Conservation (phyloP, 2,797 vertebrate genomes). For the Serranus cabrilla region DNA sequence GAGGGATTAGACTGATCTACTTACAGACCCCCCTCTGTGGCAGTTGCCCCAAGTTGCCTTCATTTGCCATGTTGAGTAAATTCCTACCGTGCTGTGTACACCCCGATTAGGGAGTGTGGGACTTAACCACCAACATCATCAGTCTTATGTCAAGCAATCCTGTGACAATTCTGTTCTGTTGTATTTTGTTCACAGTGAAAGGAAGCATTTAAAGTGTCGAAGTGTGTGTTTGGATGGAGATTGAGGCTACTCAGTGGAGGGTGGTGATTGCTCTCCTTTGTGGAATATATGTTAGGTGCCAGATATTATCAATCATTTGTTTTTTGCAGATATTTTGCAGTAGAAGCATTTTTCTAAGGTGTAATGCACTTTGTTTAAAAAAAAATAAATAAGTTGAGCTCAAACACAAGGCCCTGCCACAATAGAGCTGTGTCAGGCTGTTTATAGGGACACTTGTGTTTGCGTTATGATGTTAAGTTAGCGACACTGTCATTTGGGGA, state of each 20-base stretch:
- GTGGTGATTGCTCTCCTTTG: conserved; percentile 5
- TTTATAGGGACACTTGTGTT: conserved; percentile 55
- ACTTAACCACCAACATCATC: conserved; percentile 77
- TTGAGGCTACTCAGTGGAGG: neutral
- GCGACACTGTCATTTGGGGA: conserved; percentile 84
- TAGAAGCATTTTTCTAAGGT: conserved; percentile 6
- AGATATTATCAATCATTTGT: neutral
- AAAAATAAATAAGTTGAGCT: conserved; percentile 4
- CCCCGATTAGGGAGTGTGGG: conserved; percentile 79
- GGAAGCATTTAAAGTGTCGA: conserved; percentile 49
- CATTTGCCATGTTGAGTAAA: conserved; percentile 83
- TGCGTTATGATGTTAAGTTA: conserved; percentile 76
- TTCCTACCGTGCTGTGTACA: conserved; percentile 82
- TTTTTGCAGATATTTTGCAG: conserved; percentile 16
- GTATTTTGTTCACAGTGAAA: conserved; percentile 64
- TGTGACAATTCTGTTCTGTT: conserved; percentile 64
- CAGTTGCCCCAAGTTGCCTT: conserved; percentile 85
- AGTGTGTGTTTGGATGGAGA: conserved; percentile 42
- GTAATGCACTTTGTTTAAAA: conserved; percentile 1
- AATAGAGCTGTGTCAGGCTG: conserved; percentile 23
- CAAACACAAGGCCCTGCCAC: conserved; percentile 25
- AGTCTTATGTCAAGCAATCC: conserved; percentile 76
- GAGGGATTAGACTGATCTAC: conserved; percentile 85
- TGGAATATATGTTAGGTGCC: neutral
- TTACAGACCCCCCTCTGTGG: conserved; percentile 84